Evolutionary conservation across 2,113 vertebrate genomes (phyloP), one percentile per base, ranked within the genome.

Genomic region (Seriola aureovittata): DNA sequence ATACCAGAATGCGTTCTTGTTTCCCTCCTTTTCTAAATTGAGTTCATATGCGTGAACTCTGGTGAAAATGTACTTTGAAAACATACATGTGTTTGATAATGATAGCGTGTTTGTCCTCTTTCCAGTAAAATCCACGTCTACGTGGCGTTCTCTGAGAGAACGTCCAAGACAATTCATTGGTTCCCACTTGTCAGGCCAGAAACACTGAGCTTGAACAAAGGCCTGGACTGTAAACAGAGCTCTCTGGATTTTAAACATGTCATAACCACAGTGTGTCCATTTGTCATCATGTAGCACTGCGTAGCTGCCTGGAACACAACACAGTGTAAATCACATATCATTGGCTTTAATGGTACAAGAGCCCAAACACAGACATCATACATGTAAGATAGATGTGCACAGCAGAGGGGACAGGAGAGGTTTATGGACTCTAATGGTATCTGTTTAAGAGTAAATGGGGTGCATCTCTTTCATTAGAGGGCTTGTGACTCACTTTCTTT

Each of bases 161-260:
- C 23, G 13, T 79, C 71, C 44, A 12, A 62, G 25, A 59, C 8
- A 10, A 52, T 74, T 78, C 38, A 25, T 66, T 63, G 50, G 23
- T 67, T 76, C 70, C 44, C 48, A 36, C 80, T 81, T 46, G 29
- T 79, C 62, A 65, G 57, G 52, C 0, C 4, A 76, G 66, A 81
- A 69, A 75, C 69, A 7, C 85, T 4, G 78, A 8, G 67, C 38
- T 58, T 8, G 32, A 81, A 90, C 72, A 79, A 87, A 79, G 50
- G 70, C 65, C 48, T 44, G 73, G 76, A 13, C 75, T 69, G 71
- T 82, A 85, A 88, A 88, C 91, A 89, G 59, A 86, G 78, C 72
- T 80, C 81, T 88, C 59, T 59, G 63, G 50, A 32, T 78, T 88
- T 87, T 84, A 92, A 90, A 92, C 82, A 88, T 84, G 85, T 88